phyloP scores from a whole-genome alignment of 2,113 vertebrate species.

The Tenebrosternarchus preto region DNA sequence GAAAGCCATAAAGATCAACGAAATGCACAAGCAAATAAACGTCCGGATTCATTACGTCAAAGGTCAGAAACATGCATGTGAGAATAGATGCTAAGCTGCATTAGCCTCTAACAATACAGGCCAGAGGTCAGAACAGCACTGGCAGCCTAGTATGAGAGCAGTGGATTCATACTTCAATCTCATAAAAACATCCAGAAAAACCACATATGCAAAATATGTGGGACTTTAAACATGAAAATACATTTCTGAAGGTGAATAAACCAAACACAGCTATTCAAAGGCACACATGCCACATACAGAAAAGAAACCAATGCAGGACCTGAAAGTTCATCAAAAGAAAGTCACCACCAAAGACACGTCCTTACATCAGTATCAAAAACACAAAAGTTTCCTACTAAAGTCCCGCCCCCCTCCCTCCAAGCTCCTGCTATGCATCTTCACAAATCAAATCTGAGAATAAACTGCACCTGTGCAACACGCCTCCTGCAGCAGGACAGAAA shows the following conservation, averaged over 20 bases:
- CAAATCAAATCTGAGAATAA: constrained; percentile 15
- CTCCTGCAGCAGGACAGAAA: neutral
- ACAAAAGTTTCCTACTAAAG: neutral
- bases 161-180: neutral
- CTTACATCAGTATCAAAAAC: constrained; percentile 9
- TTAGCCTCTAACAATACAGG: neutral
- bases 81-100: neutral
- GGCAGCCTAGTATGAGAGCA: too few species aligned
- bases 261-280: neutral
- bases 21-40: neutral
- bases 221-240: neutral
- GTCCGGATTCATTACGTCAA: neutral
- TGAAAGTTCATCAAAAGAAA: constrained; percentile 1
- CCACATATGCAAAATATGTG: neutral
- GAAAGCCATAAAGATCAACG: neutral
- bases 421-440: neutral
- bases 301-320: neutral
- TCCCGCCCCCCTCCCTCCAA: neutral
- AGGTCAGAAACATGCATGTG: neutral
- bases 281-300: neutral
- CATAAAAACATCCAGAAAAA: neutral
- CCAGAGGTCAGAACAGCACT: neutral
- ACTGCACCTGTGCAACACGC: neutral
- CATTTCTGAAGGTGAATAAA: neutral
- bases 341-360: neutral